phyloP scores from a whole-genome alignment of 2,888 invertebrate species.

The Polydrusus pterygomalis region DNA sequence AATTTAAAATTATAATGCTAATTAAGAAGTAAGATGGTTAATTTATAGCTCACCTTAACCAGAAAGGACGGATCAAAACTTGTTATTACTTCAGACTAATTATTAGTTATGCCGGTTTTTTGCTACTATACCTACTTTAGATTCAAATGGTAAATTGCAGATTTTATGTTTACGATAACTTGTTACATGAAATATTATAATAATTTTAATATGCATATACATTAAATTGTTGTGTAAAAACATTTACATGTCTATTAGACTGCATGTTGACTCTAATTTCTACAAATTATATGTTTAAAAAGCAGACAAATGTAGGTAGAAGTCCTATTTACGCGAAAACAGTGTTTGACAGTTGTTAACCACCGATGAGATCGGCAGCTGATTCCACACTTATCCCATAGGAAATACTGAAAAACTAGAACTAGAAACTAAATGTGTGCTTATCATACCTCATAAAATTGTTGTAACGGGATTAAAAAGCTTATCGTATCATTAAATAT shows the following conservation, averaged over 20 bases:
- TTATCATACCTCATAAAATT: too few species aligned
- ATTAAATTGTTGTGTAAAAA: neutral
- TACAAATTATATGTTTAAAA: too few species aligned
- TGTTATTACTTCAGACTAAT: neutral
- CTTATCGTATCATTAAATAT: too few species aligned
- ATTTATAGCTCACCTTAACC: neutral
- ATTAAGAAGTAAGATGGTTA: neutral
- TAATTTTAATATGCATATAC: neutral
- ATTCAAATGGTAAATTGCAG: neutral
- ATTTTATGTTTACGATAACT: neutral
- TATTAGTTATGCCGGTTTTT: neutral
- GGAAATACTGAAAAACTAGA: too few species aligned
- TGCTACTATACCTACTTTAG: constrained; percentile 1
- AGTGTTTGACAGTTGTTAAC: too few species aligned
- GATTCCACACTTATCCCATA: too few species aligned
- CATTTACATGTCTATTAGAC: neutral
- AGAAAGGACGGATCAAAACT: neutral
- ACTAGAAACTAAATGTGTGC: too few species aligned
- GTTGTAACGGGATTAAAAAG: too few species aligned
- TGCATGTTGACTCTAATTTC: too few species aligned
- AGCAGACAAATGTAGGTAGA: too few species aligned
- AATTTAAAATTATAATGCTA: constrained; percentile 15
- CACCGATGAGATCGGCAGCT: too few species aligned
- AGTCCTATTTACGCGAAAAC: too few species aligned
- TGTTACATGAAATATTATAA: neutral